Conservation (phyloP, 2,888 invertebrate species). For the Boloria selene region DNA sequence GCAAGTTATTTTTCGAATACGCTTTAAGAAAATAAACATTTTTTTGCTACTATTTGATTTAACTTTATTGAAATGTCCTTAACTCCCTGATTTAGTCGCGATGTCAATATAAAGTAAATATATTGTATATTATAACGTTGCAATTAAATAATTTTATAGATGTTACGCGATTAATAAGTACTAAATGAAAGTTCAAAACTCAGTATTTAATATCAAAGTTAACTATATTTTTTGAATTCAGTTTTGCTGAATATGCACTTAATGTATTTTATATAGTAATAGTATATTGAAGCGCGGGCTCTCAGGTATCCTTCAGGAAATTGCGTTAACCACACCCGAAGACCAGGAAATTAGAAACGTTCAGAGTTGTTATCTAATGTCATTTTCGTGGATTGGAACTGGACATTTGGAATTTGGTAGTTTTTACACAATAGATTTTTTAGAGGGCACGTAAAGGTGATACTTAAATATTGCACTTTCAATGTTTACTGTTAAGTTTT, state of each 20-base stretch:
- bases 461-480: background rate
- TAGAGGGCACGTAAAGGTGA: no score
- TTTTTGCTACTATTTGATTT: conserved; percentile 36
- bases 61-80: conserved; percentile 22
- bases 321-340: conserved; percentile 79
- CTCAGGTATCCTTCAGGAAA: conserved; percentile 77
- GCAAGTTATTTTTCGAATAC: conserved; percentile 57
- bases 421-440: background rate
- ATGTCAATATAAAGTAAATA: conserved; percentile 43
- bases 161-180: no score
- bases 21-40: conserved; percentile 57
- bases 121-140: background rate
- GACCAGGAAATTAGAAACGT: conserved; percentile 82
- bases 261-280: conserved; percentile 49
- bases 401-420: conserved; percentile 53
- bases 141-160: background rate
- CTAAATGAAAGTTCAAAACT: no score
- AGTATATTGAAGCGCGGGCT: conserved; percentile 61
- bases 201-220: no score
- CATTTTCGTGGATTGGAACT: conserved; percentile 63
- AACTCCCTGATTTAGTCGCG: conserved; percentile 53
- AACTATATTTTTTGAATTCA: no score
- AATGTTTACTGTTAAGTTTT: background rate
- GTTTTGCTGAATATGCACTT: background rate
- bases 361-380: conserved; percentile 79